Conservation (phyloP, 2,797 vertebrate species). For the Takifugu rubripes region DNA sequence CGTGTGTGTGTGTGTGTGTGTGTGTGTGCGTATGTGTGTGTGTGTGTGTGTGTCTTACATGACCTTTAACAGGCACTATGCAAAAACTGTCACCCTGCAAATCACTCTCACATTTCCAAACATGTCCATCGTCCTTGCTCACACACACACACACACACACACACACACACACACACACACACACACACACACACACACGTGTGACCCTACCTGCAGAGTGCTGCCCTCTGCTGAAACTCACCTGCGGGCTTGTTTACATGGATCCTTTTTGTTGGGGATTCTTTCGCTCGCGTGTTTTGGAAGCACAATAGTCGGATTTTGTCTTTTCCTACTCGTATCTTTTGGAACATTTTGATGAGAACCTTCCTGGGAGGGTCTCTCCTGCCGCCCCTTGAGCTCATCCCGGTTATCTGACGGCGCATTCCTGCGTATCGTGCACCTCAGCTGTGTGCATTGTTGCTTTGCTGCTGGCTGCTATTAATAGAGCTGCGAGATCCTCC, state of each 20-base stretch:
- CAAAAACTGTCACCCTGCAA: constrained; percentile 56
- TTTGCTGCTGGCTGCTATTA: constrained; percentile 60
- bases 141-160: constrained; percentile 30
- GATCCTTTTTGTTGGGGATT: not conserved
- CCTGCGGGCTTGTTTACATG: constrained; percentile 7
- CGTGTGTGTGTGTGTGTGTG: constrained; percentile 11
- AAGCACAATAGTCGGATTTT: not conserved
- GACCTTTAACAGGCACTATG: constrained; percentile 51
- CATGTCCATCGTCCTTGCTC: constrained; percentile 46
- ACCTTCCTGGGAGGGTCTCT: not conserved
- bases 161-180: constrained; percentile 28
- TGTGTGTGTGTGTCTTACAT: constrained; percentile 21
- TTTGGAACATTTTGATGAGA: constrained; percentile 1
- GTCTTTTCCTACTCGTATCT: not conserved
- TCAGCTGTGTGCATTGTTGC: constrained; percentile 65
- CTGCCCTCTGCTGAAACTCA: constrained; percentile 32
- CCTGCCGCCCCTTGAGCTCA: constrained; percentile 26
- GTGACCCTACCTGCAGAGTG: not conserved
- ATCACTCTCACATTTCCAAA: constrained; percentile 49
- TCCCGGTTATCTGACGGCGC: constrained; percentile 44
- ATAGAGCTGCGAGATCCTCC: constrained; percentile 71
- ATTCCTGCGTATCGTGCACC: constrained; percentile 61
- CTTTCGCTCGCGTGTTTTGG: not conserved
- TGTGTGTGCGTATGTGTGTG: constrained; percentile 1
- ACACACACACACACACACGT: constrained; percentile 20